Base-by-base conservation (phyloP, 2,888 invertebrate genomes). In the Clostera curtula region DNA sequence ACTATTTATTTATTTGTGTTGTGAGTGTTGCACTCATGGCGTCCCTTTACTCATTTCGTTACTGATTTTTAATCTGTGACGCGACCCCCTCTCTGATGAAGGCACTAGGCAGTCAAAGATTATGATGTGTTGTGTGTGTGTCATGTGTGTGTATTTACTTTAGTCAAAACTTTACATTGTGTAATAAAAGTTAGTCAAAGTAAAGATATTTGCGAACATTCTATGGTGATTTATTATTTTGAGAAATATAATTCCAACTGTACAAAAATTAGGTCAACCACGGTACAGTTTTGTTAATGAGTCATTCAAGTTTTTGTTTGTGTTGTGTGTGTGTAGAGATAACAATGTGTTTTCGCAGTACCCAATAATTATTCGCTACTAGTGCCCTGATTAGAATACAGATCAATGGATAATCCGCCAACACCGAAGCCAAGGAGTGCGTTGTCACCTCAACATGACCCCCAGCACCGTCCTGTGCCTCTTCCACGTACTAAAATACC, bases 391-490 rank as follows among this genome's bases (percentile, higher is more conserved):
- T 27, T 30, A 24, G 20, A 18, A 31, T 24, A 21, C 29, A 25
- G 31, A 43, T 43, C 28, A 34, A 82, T 80, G 82, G 79, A 80
- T 69, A 52, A 64, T 18, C 75, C 77, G 18, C 79, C 79, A n/a
- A 64, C 75, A 12, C 79, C 79, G n/a, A 76, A 72, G 47, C 79
- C 79, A 9, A 56, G 79, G 36, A 71, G 59, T 32, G 56, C 66
- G 17, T 48, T 63, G 22, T 34, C 56, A 25, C 35, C 54, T 13
- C 58, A 57, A 36, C 58, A 49, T 37, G 67, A 69, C 24, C 56
- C 69, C 15, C 32, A 49, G 2, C 82, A 84, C 40, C 76, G 68
- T 27, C 87, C 87, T 1, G 71, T 87, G 6, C 87, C 87, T 7
- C 72, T 85, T 14, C 87, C 87, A 13, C 76, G 87, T 30, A 77